Base-by-base conservation (phyloP, 2,113 vertebrate species). In the Tragelaphus imberbis region DNA sequence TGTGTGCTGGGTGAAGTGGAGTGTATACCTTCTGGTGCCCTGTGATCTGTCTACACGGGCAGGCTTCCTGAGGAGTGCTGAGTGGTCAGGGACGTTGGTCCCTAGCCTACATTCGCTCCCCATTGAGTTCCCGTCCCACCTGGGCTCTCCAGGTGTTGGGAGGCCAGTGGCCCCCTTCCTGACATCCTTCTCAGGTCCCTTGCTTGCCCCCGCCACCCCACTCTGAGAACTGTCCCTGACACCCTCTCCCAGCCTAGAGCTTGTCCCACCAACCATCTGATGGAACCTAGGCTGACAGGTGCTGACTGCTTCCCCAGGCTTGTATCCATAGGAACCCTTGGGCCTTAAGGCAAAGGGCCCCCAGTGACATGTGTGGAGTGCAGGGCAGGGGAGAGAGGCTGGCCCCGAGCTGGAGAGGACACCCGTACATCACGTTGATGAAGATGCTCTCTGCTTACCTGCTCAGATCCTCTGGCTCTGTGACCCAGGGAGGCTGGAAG, bases 11-110 rank as follows among this genome's bases (percentile, higher is more conserved):
- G 17, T 33, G 8, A 61, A 14, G 58, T 36, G 47, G n/a, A 53
- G 17, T 0, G 0, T 30, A 15, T 75, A 3, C 33, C 3, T 63
- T 47, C n/a, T 0, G 1, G 19, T 56, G 28, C 55, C 27, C 44
- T 55, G 21, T 55, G 53, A 85, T 19, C 36, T 33, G 25, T 82
- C 71, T 16, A 14, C 36, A 1, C 11, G 11, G 71, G 36, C 30
- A 47, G 55, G 36, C 53, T 36, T 89, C 36, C 68, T 16, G 56
- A 51, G 4, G 51, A 59, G n/a, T 15, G n/a, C 3, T 10, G 9
- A 2, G 16, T 40, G 44, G 16, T 58, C 51, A 13, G 9, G 27
- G 71, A 55, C 0, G 40, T 51, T 91, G 55, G 2, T 40, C 63
- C 27, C 36, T 58, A 77, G 82, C 82, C 49, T n/a, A 55, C 13